Percentiles rank a stretch among this genome's conserved stretches.
Evolutionary conservation across 2,888 invertebrate species (phyloP).

Genomic region (Eupeodes luniger): DNA sequence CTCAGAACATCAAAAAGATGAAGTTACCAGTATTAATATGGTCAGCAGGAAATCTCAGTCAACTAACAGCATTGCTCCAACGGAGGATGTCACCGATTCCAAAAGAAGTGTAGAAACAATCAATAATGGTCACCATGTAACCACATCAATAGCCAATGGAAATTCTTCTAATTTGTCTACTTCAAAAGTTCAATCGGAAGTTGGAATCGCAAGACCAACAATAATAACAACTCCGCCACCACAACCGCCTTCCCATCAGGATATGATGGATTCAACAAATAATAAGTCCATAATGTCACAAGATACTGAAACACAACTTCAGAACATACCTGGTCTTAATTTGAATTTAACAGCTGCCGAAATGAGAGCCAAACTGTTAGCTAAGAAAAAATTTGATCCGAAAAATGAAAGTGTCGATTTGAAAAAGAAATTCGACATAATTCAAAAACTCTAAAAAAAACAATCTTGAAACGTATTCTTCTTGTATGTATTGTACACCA

Average conservation of each 20-base stretch:
- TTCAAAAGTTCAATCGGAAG: conserved; percentile 1
- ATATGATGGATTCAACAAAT: conserved; percentile 35
- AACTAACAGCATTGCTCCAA: conserved; percentile 49
- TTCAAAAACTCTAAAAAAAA: conserved; percentile 91
- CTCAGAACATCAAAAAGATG: conserved; percentile 58
- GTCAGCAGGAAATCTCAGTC: conserved; percentile 78
- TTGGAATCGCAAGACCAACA: not conserved
- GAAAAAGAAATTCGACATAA: conserved; percentile 96
- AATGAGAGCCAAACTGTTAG: conserved; percentile 93
- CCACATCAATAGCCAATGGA: conserved; percentile 77
- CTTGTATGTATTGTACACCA: conserved; percentile 18
- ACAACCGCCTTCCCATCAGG: conserved; percentile 24
- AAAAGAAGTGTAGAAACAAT: conserved; percentile 76
- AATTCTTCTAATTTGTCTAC: conserved; percentile 76
- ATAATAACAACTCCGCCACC: conserved; percentile 11
- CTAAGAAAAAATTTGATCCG: conserved; percentile 94
- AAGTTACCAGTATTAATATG: conserved; percentile 81
- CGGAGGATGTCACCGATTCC: conserved; percentile 20
- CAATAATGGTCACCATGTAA: conserved; percentile 60
- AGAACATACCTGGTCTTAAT: conserved; percentile 86
- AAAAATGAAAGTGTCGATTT: conserved; percentile 95
- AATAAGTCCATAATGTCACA: conserved; percentile 41
- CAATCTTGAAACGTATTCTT: not conserved
- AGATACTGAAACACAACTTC: conserved; percentile 45
- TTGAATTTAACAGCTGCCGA: conserved; percentile 96